Evolutionary conservation across 2,113 vertebrate genomes (phyloP).

Genomic region (Chaenocephalus aceratus): DNA sequence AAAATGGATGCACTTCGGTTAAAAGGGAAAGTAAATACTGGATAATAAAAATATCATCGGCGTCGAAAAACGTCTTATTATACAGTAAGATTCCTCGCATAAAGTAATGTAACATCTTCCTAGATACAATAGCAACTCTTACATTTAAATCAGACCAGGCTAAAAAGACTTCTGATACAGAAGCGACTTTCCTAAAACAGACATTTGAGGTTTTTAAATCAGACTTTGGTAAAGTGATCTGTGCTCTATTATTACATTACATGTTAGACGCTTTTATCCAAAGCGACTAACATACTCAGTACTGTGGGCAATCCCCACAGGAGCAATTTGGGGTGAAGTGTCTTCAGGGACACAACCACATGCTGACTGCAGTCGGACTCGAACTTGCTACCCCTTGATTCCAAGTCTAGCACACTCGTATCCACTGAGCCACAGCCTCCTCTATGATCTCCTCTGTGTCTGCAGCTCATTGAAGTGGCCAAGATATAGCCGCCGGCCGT

Average conservation of each 20-base stretch:
- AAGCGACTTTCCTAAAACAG: not conserved
- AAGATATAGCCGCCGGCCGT: slow-evolving; percentile 23
- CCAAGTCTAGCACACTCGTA: too few species aligned
- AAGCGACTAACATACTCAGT: too few species aligned
- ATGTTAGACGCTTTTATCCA: too few species aligned
- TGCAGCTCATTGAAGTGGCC: slow-evolving; percentile 37
- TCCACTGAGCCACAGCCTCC: not conserved
- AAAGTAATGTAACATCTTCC: slow-evolving; percentile 1
- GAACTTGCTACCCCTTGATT: too few species aligned
- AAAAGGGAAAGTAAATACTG: slow-evolving; percentile 29
- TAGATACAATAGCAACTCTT: not conserved
- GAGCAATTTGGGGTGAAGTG: too few species aligned
- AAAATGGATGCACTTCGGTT: not conserved
- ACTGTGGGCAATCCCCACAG: too few species aligned
- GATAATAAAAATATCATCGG: not conserved
- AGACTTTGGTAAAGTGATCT: not conserved
- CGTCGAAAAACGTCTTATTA: not conserved
- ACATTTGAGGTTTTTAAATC: not conserved
- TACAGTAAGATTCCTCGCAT: not conserved
- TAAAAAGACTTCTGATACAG: not conserved
- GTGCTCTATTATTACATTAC: too few species aligned
- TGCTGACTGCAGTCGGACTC: too few species aligned
- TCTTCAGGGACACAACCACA: too few species aligned
- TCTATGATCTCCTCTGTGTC: slow-evolving; percentile 2
- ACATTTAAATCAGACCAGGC: not conserved